Evolutionary conservation across 2,888 invertebrate species (phyloP).

Genomic region (Iphiclides podalirius): DNA sequence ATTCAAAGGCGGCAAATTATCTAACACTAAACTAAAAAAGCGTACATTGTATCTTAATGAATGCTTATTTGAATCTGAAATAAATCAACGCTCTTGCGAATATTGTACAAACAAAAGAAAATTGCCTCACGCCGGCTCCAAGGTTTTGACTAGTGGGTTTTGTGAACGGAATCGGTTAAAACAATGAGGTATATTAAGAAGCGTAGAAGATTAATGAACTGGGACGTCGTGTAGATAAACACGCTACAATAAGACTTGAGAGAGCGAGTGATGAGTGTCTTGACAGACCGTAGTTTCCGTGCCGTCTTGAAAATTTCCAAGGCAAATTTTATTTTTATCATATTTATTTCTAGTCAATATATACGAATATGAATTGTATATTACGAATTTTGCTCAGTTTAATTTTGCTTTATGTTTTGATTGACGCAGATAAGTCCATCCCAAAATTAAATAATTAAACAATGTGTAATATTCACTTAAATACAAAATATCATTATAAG

Average conservation of each 20-base stretch:
- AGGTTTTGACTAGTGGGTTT: conserved; percentile 66
- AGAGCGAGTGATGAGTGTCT: too few species aligned
- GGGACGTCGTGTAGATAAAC: conserved; percentile 64
- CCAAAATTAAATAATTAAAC: too few species aligned
- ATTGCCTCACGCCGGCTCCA: conserved; percentile 46
- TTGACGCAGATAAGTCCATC: too few species aligned
- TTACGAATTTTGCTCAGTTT: too few species aligned
- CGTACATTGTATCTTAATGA: conserved; percentile 5
- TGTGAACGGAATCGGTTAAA: conserved; percentile 74
- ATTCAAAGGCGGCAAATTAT: not conserved
- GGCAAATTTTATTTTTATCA: too few species aligned
- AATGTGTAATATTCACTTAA: too few species aligned
- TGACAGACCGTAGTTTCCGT: conserved; percentile 19
- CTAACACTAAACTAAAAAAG: not conserved
- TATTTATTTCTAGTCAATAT: too few species aligned
- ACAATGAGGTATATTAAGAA: conserved; percentile 71
- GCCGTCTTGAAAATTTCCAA: not conserved
- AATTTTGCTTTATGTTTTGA: too few species aligned
- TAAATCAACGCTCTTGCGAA: conserved; percentile 27
- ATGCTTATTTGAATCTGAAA: conserved; percentile 5
- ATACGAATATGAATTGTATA: too few species aligned
- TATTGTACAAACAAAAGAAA: conserved; percentile 53
- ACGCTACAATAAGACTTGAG: conserved; percentile 46
- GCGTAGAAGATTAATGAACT: conserved; percentile 67
- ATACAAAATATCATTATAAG: too few species aligned